These are phyloP conservation scores for Euzophera pinguis DNA, from an alignment of 2,888 invertebrate species.

Conservation along the genomic window DNA sequence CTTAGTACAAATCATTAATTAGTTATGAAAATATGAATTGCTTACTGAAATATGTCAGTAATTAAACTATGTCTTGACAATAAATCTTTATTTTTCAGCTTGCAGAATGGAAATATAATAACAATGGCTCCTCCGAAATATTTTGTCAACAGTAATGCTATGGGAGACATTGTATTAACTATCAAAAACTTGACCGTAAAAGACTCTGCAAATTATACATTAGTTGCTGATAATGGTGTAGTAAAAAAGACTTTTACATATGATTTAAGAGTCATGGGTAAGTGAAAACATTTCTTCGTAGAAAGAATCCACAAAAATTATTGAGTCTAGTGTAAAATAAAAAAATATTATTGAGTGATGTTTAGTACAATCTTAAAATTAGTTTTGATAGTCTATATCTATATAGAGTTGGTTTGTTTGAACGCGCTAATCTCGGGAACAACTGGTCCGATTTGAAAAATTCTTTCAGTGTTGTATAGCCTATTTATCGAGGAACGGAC, in stretches of 20 bases:
- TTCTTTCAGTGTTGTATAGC: too few relatives aligned
- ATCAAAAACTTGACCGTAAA: conserved; percentile 34
- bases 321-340: too few relatives aligned
- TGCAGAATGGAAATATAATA: conserved; percentile 32
- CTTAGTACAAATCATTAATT: too few relatives aligned
- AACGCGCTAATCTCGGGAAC: too few relatives aligned
- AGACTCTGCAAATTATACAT: conserved; percentile 55
- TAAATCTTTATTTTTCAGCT: conserved; percentile 19
- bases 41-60: too few relatives aligned
- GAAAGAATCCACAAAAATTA: background rate
- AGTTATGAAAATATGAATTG: too few relatives aligned
- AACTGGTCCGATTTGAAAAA: too few relatives aligned
- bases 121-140: conserved; percentile 30
- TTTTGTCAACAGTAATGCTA: background rate
- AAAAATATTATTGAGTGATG: too few relatives aligned
- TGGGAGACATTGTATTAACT: conserved; percentile 24
- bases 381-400: too few relatives aligned
- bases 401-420: too few relatives aligned
- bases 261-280: conserved; percentile 44
- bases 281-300: conserved; percentile 7
- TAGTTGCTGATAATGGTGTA: conserved; percentile 42
- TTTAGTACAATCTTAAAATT: too few relatives aligned
- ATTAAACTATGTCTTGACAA: background rate
- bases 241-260: conserved; percentile 28
- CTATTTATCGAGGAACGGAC: too few relatives aligned